Base-by-base conservation (phyloP, 2,113 vertebrate genomes). In the Ciconia maguari region DNA sequence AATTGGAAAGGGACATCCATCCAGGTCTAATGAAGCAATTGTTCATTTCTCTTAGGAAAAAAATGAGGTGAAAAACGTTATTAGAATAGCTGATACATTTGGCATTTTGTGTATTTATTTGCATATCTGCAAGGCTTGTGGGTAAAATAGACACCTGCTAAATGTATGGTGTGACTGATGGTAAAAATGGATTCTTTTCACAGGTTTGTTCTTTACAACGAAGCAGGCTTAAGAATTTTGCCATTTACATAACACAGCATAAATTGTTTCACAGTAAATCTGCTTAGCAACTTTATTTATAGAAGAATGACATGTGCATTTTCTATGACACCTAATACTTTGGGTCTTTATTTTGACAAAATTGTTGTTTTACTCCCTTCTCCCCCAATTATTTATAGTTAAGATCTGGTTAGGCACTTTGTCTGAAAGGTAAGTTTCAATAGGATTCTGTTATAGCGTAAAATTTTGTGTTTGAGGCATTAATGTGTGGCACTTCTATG, bases 241-340 rank as follows among this genome's bases (percentile, higher is more conserved):
- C 86, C 57, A 76, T 97, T 97, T 94, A 84, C 94, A 82, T 96
- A 96, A 94, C 89, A 86, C 93, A 89, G 91, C 66, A 48, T 93
- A 93, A 97, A 97, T 90, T 87, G 93, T 96, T 97, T 97, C 97
- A 94, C 81, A 92, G 95, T 94, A 97, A 96, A 97, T 94, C 95
- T 94, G 66, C 91, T 97, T 94, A 96, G 74, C 96, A 92, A 90
- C 78, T 93, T 97, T 93, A 97, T 97, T 97, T 96, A 89, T 96
- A 91, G 97, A 91, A 97, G 96, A 95, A 94, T 58, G 77, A 93
- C 95, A 86, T 87, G 87, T 85, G 61, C 79, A 83, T 96, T 94
- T 94, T 93, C 90, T 87, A 76, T 95, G 97, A 94, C 94, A 95
- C 75, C 86, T 96, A 83, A 65, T 94, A 96, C 81, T 96, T 98